Conservation (phyloP, 1,140 invertebrate species). For the Drosophila miranda region DNA sequence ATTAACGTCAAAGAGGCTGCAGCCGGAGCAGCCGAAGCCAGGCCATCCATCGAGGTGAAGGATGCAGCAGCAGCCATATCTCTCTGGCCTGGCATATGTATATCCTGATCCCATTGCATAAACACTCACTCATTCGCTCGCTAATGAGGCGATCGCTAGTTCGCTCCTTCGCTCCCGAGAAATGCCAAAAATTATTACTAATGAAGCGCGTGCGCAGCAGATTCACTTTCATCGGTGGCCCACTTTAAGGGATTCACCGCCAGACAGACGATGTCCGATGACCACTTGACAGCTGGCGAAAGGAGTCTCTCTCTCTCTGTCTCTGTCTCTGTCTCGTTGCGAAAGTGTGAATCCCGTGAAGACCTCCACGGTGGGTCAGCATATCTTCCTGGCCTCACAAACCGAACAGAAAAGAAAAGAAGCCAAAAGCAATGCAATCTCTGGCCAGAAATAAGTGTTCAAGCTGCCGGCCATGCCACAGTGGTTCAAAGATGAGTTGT, state of each 20-base stretch:
- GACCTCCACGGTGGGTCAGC: slow-evolving; percentile 23
- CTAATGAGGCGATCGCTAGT: slow-evolving; percentile 58
- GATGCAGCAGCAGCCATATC: slow-evolving; percentile 48
- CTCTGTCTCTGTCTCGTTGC: neutral
- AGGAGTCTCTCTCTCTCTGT: slow-evolving; percentile 32
- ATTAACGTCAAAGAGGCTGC: slow-evolving; percentile 60
- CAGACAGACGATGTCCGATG: slow-evolving; percentile 17
- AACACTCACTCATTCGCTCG: slow-evolving; percentile 24
- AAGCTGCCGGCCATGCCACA: slow-evolving; percentile 35
- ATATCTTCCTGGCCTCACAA: slow-evolving; percentile 31
- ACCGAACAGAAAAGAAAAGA: neutral
- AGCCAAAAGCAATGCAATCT: slow-evolving; percentile 45
- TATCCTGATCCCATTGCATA: slow-evolving; percentile 39
- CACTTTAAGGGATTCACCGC: slow-evolving; percentile 58
- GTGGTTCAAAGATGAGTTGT: slow-evolving; percentile 12
- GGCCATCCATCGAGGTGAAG: slow-evolving; percentile 65
- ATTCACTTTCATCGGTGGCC: slow-evolving; percentile 74
- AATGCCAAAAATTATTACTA: slow-evolving; percentile 73
- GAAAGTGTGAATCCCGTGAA: slow-evolving; percentile 34
- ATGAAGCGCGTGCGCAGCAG: slow-evolving; percentile 62
- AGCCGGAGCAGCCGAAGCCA: neutral
- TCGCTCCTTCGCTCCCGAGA: slow-evolving; percentile 18
- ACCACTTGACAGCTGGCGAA: slow-evolving; percentile 74
- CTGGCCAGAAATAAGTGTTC: slow-evolving; percentile 34
- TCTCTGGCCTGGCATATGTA: slow-evolving; percentile 8